Conservation (phyloP, 2,113 vertebrate species). For the Etheostoma spectabile region DNA sequence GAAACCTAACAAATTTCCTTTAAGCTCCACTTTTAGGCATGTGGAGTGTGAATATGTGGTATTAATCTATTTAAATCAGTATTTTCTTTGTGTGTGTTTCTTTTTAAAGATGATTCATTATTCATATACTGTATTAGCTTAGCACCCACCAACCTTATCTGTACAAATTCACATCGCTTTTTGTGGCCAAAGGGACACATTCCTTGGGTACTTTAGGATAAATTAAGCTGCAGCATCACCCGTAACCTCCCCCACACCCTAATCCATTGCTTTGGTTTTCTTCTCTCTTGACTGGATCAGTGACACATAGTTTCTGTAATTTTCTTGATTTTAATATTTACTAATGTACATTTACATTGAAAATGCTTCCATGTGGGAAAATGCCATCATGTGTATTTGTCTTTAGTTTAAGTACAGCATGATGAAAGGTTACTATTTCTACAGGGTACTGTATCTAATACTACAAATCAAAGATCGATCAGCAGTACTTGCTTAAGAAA, state of each 20-base stretch:
- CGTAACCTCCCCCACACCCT: constrained; percentile 55
- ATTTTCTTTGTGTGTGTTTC: constrained; percentile 6
- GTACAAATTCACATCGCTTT: constrained; percentile 43
- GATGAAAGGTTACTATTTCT: not conserved
- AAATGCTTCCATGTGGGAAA: constrained; percentile 10
- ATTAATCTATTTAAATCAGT: constrained; percentile 18
- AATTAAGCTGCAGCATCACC: constrained; percentile 55
- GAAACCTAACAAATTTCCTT: constrained; percentile 24
- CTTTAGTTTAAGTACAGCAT: not conserved
- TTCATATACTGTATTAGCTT: constrained; percentile 50
- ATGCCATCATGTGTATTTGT: not conserved
- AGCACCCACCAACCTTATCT: constrained; percentile 49
- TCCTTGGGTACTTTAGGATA: constrained; percentile 43
- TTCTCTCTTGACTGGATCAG: constrained; percentile 32
- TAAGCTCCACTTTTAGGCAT: not conserved
- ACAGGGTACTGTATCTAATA: not conserved
- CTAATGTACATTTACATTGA: constrained; percentile 24
- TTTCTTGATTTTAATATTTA: constrained; percentile 35
- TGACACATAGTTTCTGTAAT: constrained; percentile 13
- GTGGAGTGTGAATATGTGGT: constrained; percentile 5
- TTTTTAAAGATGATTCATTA: constrained; percentile 36
- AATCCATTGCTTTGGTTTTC: constrained; percentile 38
- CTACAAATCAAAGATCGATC: constrained; percentile 42
- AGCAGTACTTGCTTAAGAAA: constrained; percentile 45
- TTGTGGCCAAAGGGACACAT: constrained; percentile 49